A percentile compares a stretch with the other conserved stretches of the same genome.
phyloP scores from a whole-genome alignment of 2,113 vertebrate species.

The Platysteira castanea region DNA sequence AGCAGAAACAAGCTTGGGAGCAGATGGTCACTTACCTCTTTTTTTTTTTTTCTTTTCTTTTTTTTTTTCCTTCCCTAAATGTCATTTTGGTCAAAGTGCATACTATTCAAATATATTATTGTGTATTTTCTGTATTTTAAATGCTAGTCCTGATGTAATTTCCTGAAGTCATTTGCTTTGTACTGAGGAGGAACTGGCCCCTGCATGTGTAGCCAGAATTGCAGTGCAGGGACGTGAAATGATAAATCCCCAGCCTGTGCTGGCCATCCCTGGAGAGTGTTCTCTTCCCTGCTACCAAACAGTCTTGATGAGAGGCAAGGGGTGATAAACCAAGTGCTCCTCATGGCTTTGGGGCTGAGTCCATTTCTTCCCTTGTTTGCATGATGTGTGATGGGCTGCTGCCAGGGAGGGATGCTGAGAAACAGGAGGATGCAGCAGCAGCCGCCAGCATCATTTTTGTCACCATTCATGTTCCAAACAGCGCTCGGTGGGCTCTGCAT shows the following conservation, averaged over 20 bases:
- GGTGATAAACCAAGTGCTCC: not conserved
- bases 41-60: not conserved
- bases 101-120: slow-evolving; percentile 44
- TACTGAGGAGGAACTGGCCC: slow-evolving; percentile 6
- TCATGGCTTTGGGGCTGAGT: not conserved
- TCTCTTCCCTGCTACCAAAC: not conserved
- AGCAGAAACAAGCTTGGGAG: slow-evolving; percentile 26
- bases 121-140: slow-evolving; percentile 45
- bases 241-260: not conserved
- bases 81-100: slow-evolving; percentile 58
- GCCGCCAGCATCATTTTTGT: not conserved
- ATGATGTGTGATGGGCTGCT: not conserved
- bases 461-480: not conserved
- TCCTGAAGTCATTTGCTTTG: slow-evolving; percentile 38
- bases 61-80: not conserved
- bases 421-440: not conserved
- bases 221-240: not conserved
- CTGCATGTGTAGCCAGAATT: not conserved
- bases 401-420: not conserved
- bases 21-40: slow-evolving; percentile 46
- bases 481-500: not conserved
- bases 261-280: not conserved
- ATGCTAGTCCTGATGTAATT: slow-evolving; percentile 31
- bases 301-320: rapidly evolving
- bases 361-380: not conserved